Conservation (phyloP, 2,113 vertebrate species). For the Columba livia region DNA sequence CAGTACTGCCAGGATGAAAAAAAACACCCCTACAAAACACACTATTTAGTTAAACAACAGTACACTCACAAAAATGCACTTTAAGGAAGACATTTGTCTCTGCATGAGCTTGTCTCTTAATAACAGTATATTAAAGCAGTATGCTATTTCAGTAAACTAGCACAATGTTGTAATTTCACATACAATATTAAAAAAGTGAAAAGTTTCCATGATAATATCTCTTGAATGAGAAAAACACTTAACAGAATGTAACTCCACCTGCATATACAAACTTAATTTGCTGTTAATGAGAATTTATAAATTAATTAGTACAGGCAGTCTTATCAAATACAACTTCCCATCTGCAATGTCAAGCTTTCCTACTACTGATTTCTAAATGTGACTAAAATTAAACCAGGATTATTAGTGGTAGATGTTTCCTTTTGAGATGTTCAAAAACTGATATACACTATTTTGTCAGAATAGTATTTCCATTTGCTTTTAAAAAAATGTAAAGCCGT, state of each 20-base stretch:
- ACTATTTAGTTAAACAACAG: conserved; percentile 19
- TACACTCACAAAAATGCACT: background rate
- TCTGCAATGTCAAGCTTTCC: conserved; percentile 20
- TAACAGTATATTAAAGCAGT: background rate
- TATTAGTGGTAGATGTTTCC: background rate
- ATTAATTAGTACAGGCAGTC: conserved; percentile 62
- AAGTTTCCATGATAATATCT: background rate
- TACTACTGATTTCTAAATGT: conserved; percentile 35
- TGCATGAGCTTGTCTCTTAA: conserved; percentile 14
- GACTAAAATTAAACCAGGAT: background rate
- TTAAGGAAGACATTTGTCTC: background rate
- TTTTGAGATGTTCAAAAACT: background rate
- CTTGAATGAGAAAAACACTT: conserved; percentile 22
- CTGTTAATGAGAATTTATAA: conserved; percentile 68
- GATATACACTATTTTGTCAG: background rate
- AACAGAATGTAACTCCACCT: conserved; percentile 57
- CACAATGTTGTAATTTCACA: conserved; percentile 5
- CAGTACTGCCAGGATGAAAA: background rate
- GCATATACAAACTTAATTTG: conserved; percentile 55
- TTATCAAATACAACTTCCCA: conserved; percentile 47
- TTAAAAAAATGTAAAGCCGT: background rate
- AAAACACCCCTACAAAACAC: background rate
- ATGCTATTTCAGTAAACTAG: conserved; percentile 50
- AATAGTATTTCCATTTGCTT: background rate
- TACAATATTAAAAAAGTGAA: background rate